Evolutionary conservation across 2,888 invertebrate species (phyloP), one percentile per base, ranked within the genome.

Genomic region (Drosophila mayaguana): DNA sequence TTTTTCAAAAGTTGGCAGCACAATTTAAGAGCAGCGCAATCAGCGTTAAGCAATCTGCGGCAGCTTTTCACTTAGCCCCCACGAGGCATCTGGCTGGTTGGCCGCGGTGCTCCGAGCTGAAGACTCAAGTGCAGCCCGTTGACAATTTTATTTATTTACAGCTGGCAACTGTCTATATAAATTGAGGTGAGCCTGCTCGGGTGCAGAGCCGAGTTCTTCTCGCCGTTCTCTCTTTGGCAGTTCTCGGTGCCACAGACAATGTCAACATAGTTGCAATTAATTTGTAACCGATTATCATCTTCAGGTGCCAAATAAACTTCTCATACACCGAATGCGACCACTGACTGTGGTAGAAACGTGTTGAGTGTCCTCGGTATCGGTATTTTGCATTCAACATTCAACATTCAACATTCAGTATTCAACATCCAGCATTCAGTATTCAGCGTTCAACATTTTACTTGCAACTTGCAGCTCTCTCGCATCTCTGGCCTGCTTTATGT

Each of bases 231-330:
- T 22, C 22, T 25, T 40, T 20, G 7, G 11, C 50, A n/a, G 57
- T 46, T 32, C 57, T 32, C 38, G 22, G 28, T 25, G 34, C 34
- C 32, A 16, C 57, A 71, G 88, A 83, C 83, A 83, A 83, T 83
- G 84, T 84, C 84, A 84, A 84, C 84, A 90, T 87, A 90, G 90
- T 88, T 91, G 92, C 92, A 92, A 92, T 92, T 92, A 92, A 92
- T 92, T 92, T 92, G 92, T 92, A 91, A 91, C 86, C 91, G 92
- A 92, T 92, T 92, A 92, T 91, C 92, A 92, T 92, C 92, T 92
- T 89, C 83, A 91, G 92, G 88, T 92, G 92, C 91, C 92, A 92
- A 92, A 92, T 92, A 92, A 92, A 92, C 92, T 91, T 91, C 79
- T 82, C 88, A 78, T 76, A 83, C 90, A 78, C 65, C 59, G 61